Base-by-base conservation (phyloP, 2,113 vertebrate species). In the Balaeniceps rex region DNA sequence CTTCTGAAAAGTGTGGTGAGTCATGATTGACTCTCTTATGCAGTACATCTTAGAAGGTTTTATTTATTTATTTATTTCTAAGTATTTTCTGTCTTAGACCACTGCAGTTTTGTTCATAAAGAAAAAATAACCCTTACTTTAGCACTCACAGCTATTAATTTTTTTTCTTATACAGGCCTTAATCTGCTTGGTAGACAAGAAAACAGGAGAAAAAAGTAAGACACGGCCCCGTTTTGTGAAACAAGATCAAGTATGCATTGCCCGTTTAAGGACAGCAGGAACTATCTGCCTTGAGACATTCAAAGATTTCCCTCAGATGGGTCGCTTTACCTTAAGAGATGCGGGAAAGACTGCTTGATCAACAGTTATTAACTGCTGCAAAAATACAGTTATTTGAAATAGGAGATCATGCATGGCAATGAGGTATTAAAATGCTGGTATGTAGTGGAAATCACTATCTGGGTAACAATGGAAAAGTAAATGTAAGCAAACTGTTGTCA, bases 231-330 rank as follows among this genome's bases (percentile, higher is more conserved):
- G 99, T 93, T 99, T 99, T 91, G 99, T 99, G 74, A 99, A 99
- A 98, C 99, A 99, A 98, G 99, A 99, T 98, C 99, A 99, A 99
- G 99, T 99, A 70, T 99, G 99, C 94, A 99, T 99, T 81, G 99
- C 99, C 89, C 99, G 99, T 97, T 98, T 99, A 94, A 98, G 98
- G 96, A 99, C 99, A 82, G 99, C 99, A 54, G 99, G 99, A 97
- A 99, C 99, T 78, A 99, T 99, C 99, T 99, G 99, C 98, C 98
- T 99, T 97, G 99, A 99, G 98, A 99, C 99, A 87, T 99, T 99
- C 98, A 99, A 99, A 98, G 99, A 99, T 96, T 99, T 99, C 98
- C 99, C 99, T 97, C 99, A 99, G 97, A 99, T 99, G 99, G 99
- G 99, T 78, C 99, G 99, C 51, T 99, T 99, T 97, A 99, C 99